Percentiles rank a stretch among this genome's conserved stretches.
phyloP scores from a whole-genome alignment of 2,888 invertebrate genomes.

The Hirtodrosophila cameraria region DNA sequence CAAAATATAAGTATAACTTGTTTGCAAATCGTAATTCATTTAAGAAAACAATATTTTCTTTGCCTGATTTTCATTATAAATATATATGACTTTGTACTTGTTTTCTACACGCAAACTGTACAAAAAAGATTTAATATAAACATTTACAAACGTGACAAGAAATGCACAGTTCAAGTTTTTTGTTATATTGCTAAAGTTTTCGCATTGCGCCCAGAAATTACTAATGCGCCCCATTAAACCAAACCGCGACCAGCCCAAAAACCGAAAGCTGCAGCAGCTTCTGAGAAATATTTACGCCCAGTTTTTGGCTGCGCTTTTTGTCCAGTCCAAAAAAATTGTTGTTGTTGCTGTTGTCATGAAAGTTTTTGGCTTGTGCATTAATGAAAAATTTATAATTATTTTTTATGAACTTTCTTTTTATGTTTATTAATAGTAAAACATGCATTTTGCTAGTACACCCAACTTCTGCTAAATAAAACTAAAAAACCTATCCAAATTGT shows the following conservation, averaged over 20 bases:
- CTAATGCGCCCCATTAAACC: conserved; percentile 56
- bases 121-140: conserved; percentile 45
- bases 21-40: too few species aligned
- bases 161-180: conserved; percentile 76
- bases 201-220: conserved; percentile 67
- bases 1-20: too few species aligned
- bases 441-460: conserved; percentile 37
- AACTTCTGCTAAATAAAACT: conserved; percentile 11
- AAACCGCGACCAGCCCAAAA: neutral
- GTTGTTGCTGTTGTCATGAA: conserved; percentile 19
- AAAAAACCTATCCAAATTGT: conserved; percentile 18
- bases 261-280: neutral
- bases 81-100: too few species aligned
- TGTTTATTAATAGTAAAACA: conserved; percentile 33
- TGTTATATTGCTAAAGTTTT: conserved; percentile 78
- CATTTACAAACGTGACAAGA: conserved; percentile 65
- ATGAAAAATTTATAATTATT: conserved; percentile 60
- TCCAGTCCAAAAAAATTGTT: conserved; percentile 5
- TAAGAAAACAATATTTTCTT: too few species aligned
- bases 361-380: conserved; percentile 48
- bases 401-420: conserved; percentile 34
- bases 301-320: conserved; percentile 3
- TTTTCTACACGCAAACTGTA: neutral
- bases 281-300: too few species aligned
- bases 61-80: neutral